phyloP scores from a whole-genome alignment of 2,113 vertebrate species.

The Bubalus kerabau region DNA sequence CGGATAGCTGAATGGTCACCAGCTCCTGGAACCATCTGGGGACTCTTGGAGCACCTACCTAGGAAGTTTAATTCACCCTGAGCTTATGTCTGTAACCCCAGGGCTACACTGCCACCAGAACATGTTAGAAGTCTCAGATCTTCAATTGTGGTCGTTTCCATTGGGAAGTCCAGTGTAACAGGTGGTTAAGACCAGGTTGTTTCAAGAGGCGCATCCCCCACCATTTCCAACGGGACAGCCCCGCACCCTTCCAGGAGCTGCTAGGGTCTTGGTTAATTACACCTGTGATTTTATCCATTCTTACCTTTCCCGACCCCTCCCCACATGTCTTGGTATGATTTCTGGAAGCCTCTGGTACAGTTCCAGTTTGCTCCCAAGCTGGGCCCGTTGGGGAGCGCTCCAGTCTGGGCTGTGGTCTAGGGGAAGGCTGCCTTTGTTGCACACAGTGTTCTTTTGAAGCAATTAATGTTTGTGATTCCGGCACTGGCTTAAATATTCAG shows the following conservation, averaged over 20 bases:
- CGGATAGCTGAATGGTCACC: not conserved
- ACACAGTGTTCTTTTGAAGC: not conserved
- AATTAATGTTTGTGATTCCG: not conserved
- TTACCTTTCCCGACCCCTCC: rapidly evolving
- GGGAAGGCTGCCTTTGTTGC: not conserved
- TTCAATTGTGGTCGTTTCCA: not conserved
- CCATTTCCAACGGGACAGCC: not conserved
- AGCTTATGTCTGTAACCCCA: not conserved
- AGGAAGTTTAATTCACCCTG: not conserved
- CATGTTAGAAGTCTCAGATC: not conserved
- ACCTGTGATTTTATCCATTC: not conserved
- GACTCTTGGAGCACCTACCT: not conserved
- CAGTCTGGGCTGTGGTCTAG: not conserved
- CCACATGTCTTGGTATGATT: not conserved
- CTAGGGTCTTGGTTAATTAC: not conserved
- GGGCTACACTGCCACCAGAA: not conserved
- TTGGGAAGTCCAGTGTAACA: not conserved
- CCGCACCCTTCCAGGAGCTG: not conserved
- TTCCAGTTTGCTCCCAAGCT: not conserved
- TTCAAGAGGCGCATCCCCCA: too few species aligned
- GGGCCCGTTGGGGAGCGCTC: not conserved
- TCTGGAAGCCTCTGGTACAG: not conserved
- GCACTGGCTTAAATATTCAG: not conserved
- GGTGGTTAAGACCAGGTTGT: not conserved
- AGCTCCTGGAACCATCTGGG: not conserved